These are phyloP conservation scores for Myiagra hebetior DNA, from an alignment of 2,113 vertebrate genomes.

Conservation along the genomic window DNA sequence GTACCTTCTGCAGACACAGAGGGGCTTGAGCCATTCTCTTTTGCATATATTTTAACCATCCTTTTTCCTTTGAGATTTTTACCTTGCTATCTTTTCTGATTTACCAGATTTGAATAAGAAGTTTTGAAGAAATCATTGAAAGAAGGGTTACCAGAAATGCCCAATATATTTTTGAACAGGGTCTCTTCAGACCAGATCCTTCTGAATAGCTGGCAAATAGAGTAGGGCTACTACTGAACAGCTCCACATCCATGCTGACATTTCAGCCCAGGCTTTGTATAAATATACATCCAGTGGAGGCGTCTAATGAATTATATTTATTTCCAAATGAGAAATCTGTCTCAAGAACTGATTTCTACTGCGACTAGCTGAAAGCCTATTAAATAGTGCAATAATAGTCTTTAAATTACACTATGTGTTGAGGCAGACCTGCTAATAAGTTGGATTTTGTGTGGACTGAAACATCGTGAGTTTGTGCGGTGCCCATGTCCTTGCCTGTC, in stretches of 20 bases:
- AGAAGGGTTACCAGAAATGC: neutral
- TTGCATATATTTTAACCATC: neutral
- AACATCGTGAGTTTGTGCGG: neutral
- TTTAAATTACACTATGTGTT: neutral
- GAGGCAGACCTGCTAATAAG: neutral
- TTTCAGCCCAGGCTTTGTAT: neutral
- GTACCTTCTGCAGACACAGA: neutral
- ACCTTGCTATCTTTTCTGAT: neutral
- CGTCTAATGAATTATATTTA: neutral
- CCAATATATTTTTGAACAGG: neutral
- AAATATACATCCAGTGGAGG: neutral
- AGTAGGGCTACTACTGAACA: neutral
- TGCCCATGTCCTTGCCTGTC: neutral
- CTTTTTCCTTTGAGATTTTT: neutral
- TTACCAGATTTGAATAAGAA: neutral
- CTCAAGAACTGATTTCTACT: neutral
- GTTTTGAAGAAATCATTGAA: neutral
- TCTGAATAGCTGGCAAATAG: neutral
- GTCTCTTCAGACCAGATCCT: neutral
- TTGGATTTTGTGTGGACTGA: neutral
- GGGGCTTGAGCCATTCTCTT: neutral
- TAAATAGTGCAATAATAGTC: neutral
- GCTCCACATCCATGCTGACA: fast-evolving
- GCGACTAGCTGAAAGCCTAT: neutral
- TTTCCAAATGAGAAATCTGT: neutral